A percentile compares a stretch with the other conserved stretches of the same genome.
Conservation (phyloP, 2,113 vertebrate species). For the Pollimyrus isidori region DNA sequence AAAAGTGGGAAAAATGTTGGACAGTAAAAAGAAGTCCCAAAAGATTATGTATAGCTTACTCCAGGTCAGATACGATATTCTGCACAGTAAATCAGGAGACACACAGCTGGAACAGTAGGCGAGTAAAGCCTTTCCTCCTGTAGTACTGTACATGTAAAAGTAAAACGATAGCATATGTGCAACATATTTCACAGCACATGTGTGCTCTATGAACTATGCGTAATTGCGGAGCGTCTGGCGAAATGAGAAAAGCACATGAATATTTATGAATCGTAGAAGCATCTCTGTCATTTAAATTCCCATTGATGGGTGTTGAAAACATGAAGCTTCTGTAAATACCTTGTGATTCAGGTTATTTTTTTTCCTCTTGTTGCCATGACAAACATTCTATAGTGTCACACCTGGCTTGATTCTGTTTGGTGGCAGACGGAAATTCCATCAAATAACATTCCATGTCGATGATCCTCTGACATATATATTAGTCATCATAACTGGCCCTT, state of each 20-base stretch:
- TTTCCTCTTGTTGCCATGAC: slow-evolving; percentile 1
- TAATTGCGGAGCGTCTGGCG: not conserved
- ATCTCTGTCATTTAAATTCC: not conserved
- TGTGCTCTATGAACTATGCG: not conserved
- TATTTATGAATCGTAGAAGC: not conserved
- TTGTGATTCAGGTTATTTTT: not conserved
- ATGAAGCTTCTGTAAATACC: not conserved
- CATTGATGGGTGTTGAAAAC: not conserved
- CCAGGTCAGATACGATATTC: not conserved
- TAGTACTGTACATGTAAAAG: not conserved
- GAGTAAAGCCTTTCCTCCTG: not conserved
- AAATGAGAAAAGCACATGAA: not conserved
- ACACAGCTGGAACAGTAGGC: not conserved
- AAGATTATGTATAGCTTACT: not conserved
- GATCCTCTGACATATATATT: not conserved
- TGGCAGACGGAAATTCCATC: not conserved
- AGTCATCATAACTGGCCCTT: not conserved
- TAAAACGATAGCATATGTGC: not conserved
- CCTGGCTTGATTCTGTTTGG: not conserved
- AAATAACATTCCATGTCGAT: slow-evolving; percentile 1
- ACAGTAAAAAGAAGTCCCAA: not conserved
- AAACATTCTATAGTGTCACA: not conserved
- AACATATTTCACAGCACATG: not conserved
- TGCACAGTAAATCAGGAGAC: not conserved
- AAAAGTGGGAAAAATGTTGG: not conserved